Evolutionary conservation across 2,113 vertebrate species (phyloP), one percentile per base, ranked within the genome.

Genomic region (Motacilla tschutschensis): DNA sequence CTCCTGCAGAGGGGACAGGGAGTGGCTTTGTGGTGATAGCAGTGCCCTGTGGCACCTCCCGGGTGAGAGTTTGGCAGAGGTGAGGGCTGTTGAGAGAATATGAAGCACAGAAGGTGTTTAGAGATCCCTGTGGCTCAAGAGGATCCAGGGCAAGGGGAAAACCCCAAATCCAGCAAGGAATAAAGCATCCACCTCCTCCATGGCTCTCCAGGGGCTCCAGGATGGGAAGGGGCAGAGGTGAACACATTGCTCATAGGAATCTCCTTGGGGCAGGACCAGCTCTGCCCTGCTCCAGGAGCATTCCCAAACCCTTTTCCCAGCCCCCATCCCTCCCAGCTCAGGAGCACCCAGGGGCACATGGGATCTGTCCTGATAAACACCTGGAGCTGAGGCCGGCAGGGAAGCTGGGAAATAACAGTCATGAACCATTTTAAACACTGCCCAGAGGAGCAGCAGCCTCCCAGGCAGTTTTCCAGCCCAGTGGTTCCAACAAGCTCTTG

Each of bases 391-490:
- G 53, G 33, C 64, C 9, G 5, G 63, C 19, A 38, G 70, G 5
- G 4, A 22, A 44, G 70, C 62, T 72, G 80, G 35, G 54, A 59
- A 86, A 73, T 21, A 63, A 36, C 46, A 65, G 54, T 2, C 70
- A n/a, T 21, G 66, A 62, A 47, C 33, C 2, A 1, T 51, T 88
- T 50, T 55, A 38, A 84, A 59, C 6, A 3, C 83, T 13, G 33
- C 55, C 5, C 36, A 1, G 46, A 85, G 65, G 71, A 92, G 82
- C 67, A 47, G 62, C 48, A 14, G 66, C 59, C 81, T 94, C 91
- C 84, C 13, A 69, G 84, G 86, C 44, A 79, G 63, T 88, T 93
- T 95, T 95, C 94, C 92, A 93, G 87, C 67, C 89, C 75, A 69
- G 9, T 8, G 47, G 54, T 54, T 91, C 38, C 71, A 54, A 79